Evolutionary conservation across 1,140 invertebrate genomes (phyloP).

Genomic region (Drosophila kikkawai): DNA sequence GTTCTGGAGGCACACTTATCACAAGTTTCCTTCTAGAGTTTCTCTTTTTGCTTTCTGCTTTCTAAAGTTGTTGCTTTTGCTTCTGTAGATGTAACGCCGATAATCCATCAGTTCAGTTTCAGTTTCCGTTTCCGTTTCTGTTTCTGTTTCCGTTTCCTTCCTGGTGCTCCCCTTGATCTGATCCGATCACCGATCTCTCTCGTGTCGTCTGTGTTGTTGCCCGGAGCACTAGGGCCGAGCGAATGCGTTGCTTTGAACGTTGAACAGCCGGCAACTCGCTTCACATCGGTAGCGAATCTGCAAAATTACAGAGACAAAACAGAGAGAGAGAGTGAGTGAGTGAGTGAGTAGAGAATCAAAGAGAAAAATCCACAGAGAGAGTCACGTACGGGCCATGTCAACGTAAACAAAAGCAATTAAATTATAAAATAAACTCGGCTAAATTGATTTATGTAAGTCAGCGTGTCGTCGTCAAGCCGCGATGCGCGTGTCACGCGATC

Average conservation of each 20-base stretch:
- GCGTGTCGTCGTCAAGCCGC: slow-evolving; percentile 7
- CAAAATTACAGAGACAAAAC: slow-evolving; percentile 27
- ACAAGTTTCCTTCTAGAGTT: slow-evolving; percentile 29
- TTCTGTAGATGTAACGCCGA: slow-evolving; percentile 8
- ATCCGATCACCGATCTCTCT: slow-evolving; percentile 13
- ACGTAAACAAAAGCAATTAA: slow-evolving; percentile 73
- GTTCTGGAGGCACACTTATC: slow-evolving; percentile 39
- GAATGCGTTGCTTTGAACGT: slow-evolving; percentile 54
- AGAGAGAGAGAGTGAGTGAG: slow-evolving; percentile 19
- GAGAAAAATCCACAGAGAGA: slow-evolving; percentile 14
- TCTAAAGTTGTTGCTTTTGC: slow-evolving; percentile 1
- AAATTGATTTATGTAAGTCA: slow-evolving; percentile 79
- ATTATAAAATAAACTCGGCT: slow-evolving; percentile 76
- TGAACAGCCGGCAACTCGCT: slow-evolving; percentile 56
- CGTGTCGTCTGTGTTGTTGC: slow-evolving; percentile 58
- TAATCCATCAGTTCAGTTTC: slow-evolving; percentile 31
- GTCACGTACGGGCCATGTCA: slow-evolving; percentile 23
- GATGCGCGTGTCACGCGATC: slow-evolving; percentile 43
- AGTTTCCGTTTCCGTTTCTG: neutral
- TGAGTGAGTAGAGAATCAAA: slow-evolving; percentile 21
- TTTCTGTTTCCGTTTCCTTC: slow-evolving; percentile 12
- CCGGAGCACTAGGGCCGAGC: slow-evolving; percentile 68
- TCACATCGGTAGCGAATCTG: slow-evolving; percentile 61
- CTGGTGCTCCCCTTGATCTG: neutral
- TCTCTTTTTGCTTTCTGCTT: neutral